Percentiles rank a stretch among this genome's conserved stretches.
phyloP scores from a whole-genome alignment of 2,888 invertebrate species.

The Crepidodera aurea region DNA sequence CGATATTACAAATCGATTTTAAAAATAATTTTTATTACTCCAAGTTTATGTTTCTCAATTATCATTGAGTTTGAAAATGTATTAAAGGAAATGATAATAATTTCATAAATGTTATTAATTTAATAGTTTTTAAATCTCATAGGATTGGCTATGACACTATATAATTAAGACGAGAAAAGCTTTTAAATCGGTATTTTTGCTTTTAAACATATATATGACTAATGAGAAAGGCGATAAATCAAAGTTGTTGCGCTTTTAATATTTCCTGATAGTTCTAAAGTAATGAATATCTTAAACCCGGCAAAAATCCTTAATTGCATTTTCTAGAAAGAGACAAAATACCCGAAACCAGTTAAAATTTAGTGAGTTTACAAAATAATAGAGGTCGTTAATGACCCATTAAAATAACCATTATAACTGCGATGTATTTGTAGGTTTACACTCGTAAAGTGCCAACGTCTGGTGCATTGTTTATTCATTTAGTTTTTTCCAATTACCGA shows the following conservation, averaged over 20 bases:
- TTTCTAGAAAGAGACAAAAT: not conserved
- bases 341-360: not conserved
- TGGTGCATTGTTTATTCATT: not conserved
- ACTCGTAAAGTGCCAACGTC: not conserved
- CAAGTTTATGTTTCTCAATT: no score
- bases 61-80: no score
- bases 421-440: not conserved
- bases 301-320: not conserved
- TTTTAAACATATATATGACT: not conserved
- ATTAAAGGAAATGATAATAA: no score
- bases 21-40: no score
- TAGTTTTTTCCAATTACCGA: not conserved
- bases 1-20: no score
- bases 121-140: not conserved
- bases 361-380: slow-evolving; percentile 8
- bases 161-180: not conserved
- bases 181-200: no score
- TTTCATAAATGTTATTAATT: no score
- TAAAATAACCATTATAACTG: not conserved
- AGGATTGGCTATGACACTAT: not conserved
- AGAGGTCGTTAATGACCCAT: slow-evolving; percentile 3
- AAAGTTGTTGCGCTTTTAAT: not conserved
- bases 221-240: not conserved
- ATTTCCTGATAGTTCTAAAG: no score
- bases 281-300: no score